Conservation (phyloP, 2,797 vertebrate species). For the Clarias platycephalus region DNA sequence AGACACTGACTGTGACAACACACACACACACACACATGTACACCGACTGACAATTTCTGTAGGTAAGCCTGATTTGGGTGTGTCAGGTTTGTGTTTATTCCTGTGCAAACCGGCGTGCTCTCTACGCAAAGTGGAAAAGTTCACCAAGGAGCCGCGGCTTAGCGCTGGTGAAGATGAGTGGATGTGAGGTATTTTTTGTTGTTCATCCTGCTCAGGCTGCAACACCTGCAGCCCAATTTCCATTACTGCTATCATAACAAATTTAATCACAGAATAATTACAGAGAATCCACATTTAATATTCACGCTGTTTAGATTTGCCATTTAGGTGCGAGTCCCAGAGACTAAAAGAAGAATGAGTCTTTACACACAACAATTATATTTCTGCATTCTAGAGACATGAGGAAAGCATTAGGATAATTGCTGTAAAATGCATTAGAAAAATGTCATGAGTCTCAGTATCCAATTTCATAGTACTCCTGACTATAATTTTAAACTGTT, state of each 20-base stretch:
- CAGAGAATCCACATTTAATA: conserved; percentile 37
- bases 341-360: conserved; percentile 1
- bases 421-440: conserved; percentile 3
- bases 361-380: conserved; percentile 7
- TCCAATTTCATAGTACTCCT: neutral
- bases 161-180: neutral
- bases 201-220: neutral
- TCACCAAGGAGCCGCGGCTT: neutral
- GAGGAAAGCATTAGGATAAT: neutral
- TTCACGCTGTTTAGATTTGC: conserved; percentile 34
- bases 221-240: conserved; percentile 11
- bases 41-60: conserved; percentile 10
- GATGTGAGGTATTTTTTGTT: neutral
- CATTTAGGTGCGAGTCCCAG: conserved; percentile 4
- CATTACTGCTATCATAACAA: conserved; percentile 11
- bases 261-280: conserved; percentile 38
- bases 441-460: conserved; percentile 16
- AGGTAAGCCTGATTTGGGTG: conserved; percentile 68
- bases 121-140: conserved; percentile 63
- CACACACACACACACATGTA: conserved; percentile 10
- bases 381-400: conserved; percentile 8
- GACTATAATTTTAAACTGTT: conserved; percentile 22
- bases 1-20: conserved; percentile 31
- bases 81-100: conserved; percentile 53
- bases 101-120: conserved; percentile 38